phyloP scores from a whole-genome alignment of 2,888 invertebrate species.

The Andrena fulva region DNA sequence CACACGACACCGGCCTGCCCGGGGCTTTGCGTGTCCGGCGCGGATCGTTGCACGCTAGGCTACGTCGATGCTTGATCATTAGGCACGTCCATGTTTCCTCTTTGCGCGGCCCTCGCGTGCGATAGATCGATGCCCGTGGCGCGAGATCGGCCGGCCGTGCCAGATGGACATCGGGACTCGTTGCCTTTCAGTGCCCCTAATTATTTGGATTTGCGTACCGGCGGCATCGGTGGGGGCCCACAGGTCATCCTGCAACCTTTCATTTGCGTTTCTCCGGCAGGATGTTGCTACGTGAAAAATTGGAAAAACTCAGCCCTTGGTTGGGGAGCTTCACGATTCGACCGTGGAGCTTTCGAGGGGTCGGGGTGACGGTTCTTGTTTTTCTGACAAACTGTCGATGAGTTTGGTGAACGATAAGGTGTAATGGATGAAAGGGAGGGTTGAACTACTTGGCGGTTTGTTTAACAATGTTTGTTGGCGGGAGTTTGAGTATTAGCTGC shows the following conservation, averaged over 20 bases:
- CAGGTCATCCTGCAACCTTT: constrained; percentile 52
- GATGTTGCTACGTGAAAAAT: constrained; percentile 19
- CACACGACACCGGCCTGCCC: constrained; percentile 69
- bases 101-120: constrained; percentile 52
- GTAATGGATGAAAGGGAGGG: no score
- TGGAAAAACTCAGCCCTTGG: background rate
- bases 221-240: constrained; percentile 20
- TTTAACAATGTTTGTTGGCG: no score
- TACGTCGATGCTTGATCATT: constrained; percentile 72
- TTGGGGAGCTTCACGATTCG: background rate
- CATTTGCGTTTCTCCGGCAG: constrained; percentile 26
- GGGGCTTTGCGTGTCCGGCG: constrained; percentile 73
- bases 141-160: constrained; percentile 51
- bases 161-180: constrained; percentile 61
- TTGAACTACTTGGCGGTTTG: no score
- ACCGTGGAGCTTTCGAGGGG: background rate
- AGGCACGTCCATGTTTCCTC: constrained; percentile 60
- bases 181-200: constrained; percentile 55
- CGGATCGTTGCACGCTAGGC: constrained; percentile 67
- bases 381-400: no score
- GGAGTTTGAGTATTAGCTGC: no score
- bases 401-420: no score
- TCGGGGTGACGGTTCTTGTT: background rate
- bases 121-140: constrained; percentile 51
- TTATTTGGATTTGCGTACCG: constrained; percentile 58